phyloP scores from a whole-genome alignment of 2,888 invertebrate species.

The Cephus spinipes region DNA sequence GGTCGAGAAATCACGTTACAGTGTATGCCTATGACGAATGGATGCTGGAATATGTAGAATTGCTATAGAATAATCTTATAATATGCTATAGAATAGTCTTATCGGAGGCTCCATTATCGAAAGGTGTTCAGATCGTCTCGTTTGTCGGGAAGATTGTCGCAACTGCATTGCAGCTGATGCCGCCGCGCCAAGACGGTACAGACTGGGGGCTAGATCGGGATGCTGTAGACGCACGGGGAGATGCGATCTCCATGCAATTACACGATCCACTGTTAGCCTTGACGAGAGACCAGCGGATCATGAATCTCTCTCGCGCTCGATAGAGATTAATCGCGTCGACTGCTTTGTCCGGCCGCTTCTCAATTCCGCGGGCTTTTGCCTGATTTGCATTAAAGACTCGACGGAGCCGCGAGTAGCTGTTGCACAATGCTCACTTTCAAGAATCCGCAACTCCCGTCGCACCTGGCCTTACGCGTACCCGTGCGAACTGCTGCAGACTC shows the following conservation, averaged over 20 bases:
- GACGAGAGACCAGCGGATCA: background rate
- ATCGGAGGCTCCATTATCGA: background rate
- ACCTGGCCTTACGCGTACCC: conserved; percentile 5
- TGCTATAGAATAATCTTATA: background rate
- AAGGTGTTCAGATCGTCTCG: background rate
- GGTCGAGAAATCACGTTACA: too few species aligned
- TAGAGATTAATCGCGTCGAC: conserved; percentile 47
- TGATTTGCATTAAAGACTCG: conserved; percentile 49
- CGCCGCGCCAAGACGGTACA: background rate
- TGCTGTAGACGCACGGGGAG: background rate
- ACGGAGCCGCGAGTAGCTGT: conserved; percentile 19
- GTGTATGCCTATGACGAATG: too few species aligned
- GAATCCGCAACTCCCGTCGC: background rate
- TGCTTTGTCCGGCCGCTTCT: conserved; percentile 51
- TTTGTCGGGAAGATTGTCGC: background rate
- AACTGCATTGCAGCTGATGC: background rate
- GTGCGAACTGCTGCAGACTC: conserved; percentile 17
- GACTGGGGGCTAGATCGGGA: background rate
- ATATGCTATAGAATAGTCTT: background rate
- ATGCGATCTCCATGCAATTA: background rate
- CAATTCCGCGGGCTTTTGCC: conserved; percentile 50
- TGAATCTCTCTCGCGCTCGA: conserved; percentile 23
- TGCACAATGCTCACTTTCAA: conserved; percentile 9
- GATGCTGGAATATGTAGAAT: too few species aligned
- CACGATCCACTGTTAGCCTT: background rate